phyloP scores from a whole-genome alignment of 30 jellyfish, hydroid and myxozoan species.

The Rhopilema esculentum region DNA sequence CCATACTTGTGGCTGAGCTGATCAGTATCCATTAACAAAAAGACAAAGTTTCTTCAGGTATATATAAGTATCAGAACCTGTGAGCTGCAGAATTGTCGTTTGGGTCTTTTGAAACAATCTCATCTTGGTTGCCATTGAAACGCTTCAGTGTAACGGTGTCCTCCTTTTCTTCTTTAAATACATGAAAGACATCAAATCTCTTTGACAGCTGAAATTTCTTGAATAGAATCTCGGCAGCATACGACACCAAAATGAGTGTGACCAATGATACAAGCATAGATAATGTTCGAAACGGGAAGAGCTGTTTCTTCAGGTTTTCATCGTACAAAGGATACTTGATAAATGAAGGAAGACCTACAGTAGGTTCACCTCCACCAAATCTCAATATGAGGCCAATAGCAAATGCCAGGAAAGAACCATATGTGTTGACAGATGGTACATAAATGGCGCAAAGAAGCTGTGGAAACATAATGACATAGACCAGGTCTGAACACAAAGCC shows the following conservation, averaged over 20 bases:
- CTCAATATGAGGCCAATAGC: slow-evolving; percentile 79
- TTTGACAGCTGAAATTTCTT: slow-evolving; percentile 11
- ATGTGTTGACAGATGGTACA: slow-evolving; percentile 83
- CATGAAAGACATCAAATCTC: slow-evolving; percentile 45
- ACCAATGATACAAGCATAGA: slow-evolving; percentile 84
- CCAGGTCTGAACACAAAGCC: slow-evolving; percentile 91
- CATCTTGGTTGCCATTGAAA: too few relatives aligned
- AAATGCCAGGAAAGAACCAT: slow-evolving; percentile 88
- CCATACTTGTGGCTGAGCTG: too few relatives aligned
- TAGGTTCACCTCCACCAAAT: slow-evolving; percentile 83
- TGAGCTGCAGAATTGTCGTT: too few relatives aligned
- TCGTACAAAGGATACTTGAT: slow-evolving; percentile 86
- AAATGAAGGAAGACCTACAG: slow-evolving; percentile 66
- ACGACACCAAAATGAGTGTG: slow-evolving; percentile 78
- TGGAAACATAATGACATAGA: slow-evolving; percentile 90
- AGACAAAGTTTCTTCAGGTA: too few relatives aligned
- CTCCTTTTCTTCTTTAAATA: slow-evolving; percentile 14
- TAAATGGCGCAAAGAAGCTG: slow-evolving; percentile 91
- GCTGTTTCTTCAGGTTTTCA: slow-evolving; percentile 39
- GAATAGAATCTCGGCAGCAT: slow-evolving; percentile 20
- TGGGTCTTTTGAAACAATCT: too few relatives aligned
- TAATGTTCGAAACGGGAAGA: slow-evolving; percentile 92
- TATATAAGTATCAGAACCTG: too few relatives aligned
- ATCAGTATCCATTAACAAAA: too few relatives aligned
- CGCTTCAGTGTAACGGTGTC: too few relatives aligned